phyloP scores from a whole-genome alignment of 2,888 invertebrate species.

The Sphinx pinastri region DNA sequence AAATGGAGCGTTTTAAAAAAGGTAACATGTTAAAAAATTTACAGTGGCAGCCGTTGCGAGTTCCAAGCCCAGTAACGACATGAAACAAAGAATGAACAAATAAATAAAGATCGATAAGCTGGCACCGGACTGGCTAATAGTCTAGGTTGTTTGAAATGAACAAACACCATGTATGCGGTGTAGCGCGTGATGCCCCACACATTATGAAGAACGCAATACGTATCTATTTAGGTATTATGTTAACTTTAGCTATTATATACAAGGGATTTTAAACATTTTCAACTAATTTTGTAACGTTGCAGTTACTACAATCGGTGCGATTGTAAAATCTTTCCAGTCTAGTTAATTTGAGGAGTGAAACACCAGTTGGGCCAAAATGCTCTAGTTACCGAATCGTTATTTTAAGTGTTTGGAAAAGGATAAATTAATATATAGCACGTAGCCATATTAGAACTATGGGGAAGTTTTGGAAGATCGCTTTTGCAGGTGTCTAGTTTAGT shows the following conservation, averaged over 20 bases:
- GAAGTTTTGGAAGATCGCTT: neutral
- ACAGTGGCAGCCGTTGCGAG: conserved; percentile 14
- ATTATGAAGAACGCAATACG: neutral
- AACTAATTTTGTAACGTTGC: neutral
- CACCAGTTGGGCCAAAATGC: neutral
- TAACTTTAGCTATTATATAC: neutral
- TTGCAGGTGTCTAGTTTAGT: neutral
- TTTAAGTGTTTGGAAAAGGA: neutral
- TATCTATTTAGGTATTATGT: neutral
- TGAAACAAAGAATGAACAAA: neutral
- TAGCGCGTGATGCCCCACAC: neutral
- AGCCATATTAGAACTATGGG: neutral
- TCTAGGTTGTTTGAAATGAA: neutral
- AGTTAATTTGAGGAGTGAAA: neutral
- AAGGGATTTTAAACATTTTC: neutral
- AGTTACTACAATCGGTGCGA: neutral
- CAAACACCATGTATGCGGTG: neutral
- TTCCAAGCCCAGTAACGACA: neutral
- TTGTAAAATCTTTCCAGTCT: conserved; percentile 11
- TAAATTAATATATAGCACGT: neutral
- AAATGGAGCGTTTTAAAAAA: conserved; percentile 55
- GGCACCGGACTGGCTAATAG: neutral
- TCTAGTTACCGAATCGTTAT: neutral
- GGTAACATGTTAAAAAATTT: conserved; percentile 43
- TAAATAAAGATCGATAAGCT: neutral